A percentile compares a stretch with the other conserved stretches of the same genome.
Evolutionary conservation across 2,113 vertebrate genomes (phyloP).

Genomic region (Amblyornis subalaris): DNA sequence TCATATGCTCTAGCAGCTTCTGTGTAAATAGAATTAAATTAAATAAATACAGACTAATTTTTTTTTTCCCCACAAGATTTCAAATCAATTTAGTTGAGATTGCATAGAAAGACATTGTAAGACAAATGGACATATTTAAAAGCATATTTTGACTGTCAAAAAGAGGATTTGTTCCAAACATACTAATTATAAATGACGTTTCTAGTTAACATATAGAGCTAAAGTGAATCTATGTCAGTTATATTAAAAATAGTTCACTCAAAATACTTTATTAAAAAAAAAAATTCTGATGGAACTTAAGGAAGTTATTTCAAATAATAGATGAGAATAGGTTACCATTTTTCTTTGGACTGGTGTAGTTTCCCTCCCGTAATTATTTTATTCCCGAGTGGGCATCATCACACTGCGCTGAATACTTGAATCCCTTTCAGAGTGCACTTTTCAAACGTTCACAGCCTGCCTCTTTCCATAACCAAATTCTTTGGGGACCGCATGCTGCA

Average conservation of each 20-base stretch:
- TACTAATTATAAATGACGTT: not conserved
- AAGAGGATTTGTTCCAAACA: not conserved
- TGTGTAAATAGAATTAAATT: not conserved
- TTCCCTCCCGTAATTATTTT: not conserved
- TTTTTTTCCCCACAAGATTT: not conserved
- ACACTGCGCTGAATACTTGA: not conserved
- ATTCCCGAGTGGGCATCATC: not conserved
- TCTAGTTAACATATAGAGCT: not conserved
- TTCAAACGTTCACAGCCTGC: not conserved
- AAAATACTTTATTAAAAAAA: not conserved
- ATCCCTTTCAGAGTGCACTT: not conserved
- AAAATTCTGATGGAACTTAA: not conserved
- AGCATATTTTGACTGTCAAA: not conserved
- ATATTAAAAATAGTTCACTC: not conserved
- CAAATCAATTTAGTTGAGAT: not conserved
- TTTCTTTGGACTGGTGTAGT: not conserved
- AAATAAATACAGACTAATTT: not conserved
- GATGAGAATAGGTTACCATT: not conserved
- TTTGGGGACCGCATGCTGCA: not conserved
- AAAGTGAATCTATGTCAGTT: not conserved
- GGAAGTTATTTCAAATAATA: not conserved
- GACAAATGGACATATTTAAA: not conserved
- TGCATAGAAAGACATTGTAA: not conserved
- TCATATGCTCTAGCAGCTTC: not conserved
- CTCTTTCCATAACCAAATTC: not conserved